These are phyloP conservation scores for Patella pellucida DNA, from an alignment of 2,888 invertebrate species.

Conservation along the genomic window DNA sequence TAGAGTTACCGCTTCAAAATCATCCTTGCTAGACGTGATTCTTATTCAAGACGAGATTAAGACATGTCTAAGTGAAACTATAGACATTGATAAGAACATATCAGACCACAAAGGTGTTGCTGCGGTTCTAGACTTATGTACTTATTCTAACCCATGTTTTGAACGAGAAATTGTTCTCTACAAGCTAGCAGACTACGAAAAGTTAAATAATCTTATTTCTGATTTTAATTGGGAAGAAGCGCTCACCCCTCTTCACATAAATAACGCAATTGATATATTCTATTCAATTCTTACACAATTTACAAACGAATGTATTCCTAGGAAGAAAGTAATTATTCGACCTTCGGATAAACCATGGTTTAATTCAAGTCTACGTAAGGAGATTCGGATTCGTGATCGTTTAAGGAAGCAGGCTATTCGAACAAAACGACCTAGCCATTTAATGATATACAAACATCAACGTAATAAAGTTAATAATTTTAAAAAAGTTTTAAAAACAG, in stretches of 20 bases:
- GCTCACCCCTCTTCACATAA: neutral
- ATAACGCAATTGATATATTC: neutral
- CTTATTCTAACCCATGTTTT: neutral
- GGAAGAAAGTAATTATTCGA: neutral
- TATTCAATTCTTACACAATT: neutral
- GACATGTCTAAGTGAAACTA: neutral
- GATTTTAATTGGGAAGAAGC: neutral
- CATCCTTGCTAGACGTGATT: neutral
- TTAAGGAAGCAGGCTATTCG: neutral
- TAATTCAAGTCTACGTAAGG: neutral
- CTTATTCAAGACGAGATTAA: neutral
- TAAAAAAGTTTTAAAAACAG: neutral
- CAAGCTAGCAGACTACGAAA: neutral
- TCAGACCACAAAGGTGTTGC: constrained; percentile 3
- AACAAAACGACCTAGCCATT: neutral
- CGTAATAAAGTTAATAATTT: neutral
- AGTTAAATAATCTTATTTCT: neutral
- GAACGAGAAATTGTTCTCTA: neutral
- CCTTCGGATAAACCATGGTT: constrained; percentile 2
- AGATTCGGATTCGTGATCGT: neutral
- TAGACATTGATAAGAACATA: neutral
- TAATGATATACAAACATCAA: neutral
- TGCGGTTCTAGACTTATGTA: neutral
- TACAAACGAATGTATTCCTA: neutral
- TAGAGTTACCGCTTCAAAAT: neutral